Conservation (phyloP, 2,113 vertebrate genomes). For the Pimephales promelas region DNA sequence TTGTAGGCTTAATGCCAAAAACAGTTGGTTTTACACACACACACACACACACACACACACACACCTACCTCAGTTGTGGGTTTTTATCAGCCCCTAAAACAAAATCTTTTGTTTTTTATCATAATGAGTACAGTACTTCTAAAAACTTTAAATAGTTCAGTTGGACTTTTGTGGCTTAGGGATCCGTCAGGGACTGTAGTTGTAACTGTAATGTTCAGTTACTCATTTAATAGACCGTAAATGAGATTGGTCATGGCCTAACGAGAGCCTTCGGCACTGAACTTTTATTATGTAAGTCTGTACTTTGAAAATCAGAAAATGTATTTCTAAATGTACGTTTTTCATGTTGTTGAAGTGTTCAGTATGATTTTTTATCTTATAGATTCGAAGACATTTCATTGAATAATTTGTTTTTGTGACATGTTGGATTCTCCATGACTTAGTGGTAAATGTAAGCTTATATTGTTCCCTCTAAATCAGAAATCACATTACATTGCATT, state of each 20-base stretch:
- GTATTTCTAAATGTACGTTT: neutral
- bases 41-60: slow-evolving; percentile 10
- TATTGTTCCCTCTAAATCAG: neutral
- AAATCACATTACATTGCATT: neutral
- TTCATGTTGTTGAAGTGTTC: neutral
- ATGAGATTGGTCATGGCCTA: slow-evolving; percentile 37
- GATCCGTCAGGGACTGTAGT: neutral
- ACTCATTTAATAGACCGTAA: slow-evolving; percentile 40
- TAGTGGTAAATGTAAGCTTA: neutral
- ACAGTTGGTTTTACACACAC: slow-evolving; percentile 17
- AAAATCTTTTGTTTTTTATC: slow-evolving; percentile 45
- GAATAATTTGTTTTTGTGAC: neutral
- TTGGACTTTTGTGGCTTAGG: slow-evolving; percentile 25
- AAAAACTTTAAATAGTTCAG: slow-evolving; percentile 43
- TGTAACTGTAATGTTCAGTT: slow-evolving; percentile 18
- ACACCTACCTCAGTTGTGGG: slow-evolving; percentile 57
- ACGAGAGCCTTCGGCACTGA: slow-evolving; percentile 9
- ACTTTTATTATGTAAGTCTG: slow-evolving; percentile 19
- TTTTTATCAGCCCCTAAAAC: slow-evolving; percentile 66
- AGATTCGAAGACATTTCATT: neutral
- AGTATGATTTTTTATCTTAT: neutral
- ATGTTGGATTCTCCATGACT: neutral
- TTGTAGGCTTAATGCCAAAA: slow-evolving; percentile 42
- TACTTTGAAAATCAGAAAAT: neutral
- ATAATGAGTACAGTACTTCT: slow-evolving; percentile 24